phyloP scores from a whole-genome alignment of 2,888 invertebrate genomes.

The Tiphia femorata region DNA sequence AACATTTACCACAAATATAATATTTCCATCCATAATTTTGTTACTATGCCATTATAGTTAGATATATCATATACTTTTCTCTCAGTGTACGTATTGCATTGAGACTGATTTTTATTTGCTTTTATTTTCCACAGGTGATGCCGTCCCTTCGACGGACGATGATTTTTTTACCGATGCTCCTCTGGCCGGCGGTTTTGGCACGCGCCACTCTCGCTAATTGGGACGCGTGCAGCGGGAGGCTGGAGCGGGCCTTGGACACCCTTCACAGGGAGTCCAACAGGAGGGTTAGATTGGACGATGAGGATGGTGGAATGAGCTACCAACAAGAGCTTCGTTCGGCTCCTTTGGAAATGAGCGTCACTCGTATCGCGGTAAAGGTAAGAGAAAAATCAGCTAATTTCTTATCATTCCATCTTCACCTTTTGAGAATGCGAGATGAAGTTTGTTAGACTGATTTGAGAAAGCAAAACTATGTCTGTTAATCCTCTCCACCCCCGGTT shows the following conservation, averaged over 20 bases:
- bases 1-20: no score
- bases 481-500: background rate
- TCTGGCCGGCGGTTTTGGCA: slow-evolving; percentile 29
- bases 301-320: slow-evolving; percentile 56
- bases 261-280: slow-evolving; percentile 56
- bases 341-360: slow-evolving; percentile 63
- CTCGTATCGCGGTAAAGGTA: slow-evolving; percentile 61
- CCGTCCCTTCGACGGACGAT: slow-evolving; percentile 21
- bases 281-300: slow-evolving; percentile 54
- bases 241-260: slow-evolving; percentile 63
- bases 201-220: slow-evolving; percentile 43
- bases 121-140: slow-evolving; percentile 33
- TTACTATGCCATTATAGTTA: no score
- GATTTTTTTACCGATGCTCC: slow-evolving; percentile 35
- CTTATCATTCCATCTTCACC: no score
- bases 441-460: no score
- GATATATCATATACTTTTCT: no score
- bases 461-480: no score
- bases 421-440: no score
- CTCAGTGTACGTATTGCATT: no score
- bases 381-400: no score
- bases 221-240: slow-evolving; percentile 60
- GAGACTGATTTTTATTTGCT: no score
- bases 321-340: slow-evolving; percentile 59
- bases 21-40: no score